phyloP scores from a whole-genome alignment of 2,113 vertebrate genomes.

The Tragelaphus buxtoni region DNA sequence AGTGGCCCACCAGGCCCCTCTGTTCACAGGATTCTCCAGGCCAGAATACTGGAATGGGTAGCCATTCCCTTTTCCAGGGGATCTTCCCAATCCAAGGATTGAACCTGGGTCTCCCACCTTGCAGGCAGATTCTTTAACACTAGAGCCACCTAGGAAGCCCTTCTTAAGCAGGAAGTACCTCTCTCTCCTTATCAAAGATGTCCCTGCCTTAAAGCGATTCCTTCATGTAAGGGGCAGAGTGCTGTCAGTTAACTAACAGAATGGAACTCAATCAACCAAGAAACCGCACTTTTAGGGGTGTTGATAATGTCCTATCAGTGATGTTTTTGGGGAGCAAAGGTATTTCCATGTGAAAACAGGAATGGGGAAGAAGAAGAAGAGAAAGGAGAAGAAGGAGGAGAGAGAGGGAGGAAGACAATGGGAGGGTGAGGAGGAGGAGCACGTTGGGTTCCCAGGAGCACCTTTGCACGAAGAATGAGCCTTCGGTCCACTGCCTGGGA shows the following conservation, averaged over 20 bases:
- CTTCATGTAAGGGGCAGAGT: background rate
- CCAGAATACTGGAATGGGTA: background rate
- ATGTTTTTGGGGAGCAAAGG: background rate
- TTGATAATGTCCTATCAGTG: background rate
- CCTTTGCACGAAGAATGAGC: background rate
- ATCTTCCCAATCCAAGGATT: background rate
- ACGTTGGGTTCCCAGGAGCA: background rate
- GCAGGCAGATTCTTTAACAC: background rate
- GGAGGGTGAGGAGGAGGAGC: background rate
- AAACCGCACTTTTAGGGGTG: background rate
- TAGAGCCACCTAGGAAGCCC: background rate
- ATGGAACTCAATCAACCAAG: background rate
- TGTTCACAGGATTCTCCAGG: background rate
- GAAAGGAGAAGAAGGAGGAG: no score
- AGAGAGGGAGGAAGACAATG: no score
- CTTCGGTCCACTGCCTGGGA: accelerated
- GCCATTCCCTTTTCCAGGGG: background rate
- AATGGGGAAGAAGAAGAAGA: background rate
- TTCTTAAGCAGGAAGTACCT: background rate
- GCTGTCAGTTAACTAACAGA: background rate
- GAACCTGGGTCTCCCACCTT: background rate
- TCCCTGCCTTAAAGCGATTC: accelerated
- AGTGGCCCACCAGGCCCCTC: background rate
- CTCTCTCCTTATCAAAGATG: background rate
- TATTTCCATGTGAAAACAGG: background rate